phyloP scores from a whole-genome alignment of 1,140 invertebrate species.

The Procambarus virginalis region DNA sequence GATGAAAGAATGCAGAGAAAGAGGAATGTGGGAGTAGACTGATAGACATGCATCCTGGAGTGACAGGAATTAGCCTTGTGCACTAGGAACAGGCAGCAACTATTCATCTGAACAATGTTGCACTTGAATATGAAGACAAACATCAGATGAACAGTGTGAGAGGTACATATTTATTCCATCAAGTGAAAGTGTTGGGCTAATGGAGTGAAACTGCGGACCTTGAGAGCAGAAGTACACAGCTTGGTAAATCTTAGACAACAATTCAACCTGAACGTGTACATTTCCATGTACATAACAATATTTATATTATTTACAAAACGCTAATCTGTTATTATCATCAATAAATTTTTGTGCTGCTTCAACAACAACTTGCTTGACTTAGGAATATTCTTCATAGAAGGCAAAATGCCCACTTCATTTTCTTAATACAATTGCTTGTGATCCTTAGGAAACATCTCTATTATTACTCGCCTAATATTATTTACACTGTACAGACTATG shows the following conservation, averaged over 20 bases:
- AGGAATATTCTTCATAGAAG: slow-evolving; percentile 35
- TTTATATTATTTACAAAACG: slow-evolving; percentile 51
- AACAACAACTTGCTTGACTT: slow-evolving; percentile 57
- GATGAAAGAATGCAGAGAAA: neutral
- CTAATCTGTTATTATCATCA: slow-evolving; percentile 37
- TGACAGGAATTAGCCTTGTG: slow-evolving; percentile 34
- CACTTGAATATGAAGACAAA: slow-evolving; percentile 8
- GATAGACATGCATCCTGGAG: slow-evolving; percentile 37
- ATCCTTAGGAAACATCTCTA: neutral
- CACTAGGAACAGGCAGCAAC: slow-evolving; percentile 45
- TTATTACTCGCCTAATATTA: slow-evolving; percentile 21
- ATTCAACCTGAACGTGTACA: slow-evolving; percentile 61
- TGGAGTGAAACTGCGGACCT: slow-evolving; percentile 20
- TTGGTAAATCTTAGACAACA: slow-evolving; percentile 49
- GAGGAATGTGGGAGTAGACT: slow-evolving; percentile 3
- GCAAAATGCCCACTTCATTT: neutral
- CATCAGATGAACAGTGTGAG: slow-evolving; percentile 26
- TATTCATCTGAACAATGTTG: slow-evolving; percentile 18
- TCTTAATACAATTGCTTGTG: neutral
- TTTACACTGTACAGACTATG: slow-evolving; percentile 39
- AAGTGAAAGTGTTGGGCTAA: slow-evolving; percentile 40
- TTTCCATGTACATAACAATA: slow-evolving; percentile 56
- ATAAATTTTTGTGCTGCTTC: slow-evolving; percentile 54
- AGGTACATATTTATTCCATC: slow-evolving; percentile 16
- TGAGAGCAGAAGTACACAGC: slow-evolving; percentile 30